Evolutionary conservation across 2,113 vertebrate species (phyloP).

Genomic region (Esox niger): DNA sequence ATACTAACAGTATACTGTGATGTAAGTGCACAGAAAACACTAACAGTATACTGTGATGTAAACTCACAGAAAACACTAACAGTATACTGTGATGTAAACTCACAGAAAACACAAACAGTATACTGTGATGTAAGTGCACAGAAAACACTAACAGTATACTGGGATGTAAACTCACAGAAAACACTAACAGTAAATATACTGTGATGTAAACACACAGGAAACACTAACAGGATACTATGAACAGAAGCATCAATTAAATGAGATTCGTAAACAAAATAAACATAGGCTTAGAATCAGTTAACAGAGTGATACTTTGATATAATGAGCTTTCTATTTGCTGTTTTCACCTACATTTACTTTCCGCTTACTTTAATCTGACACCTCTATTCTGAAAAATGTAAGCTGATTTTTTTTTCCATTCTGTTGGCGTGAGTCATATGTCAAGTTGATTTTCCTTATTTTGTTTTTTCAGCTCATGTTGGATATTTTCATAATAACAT

Average conservation of each 20-base stretch:
- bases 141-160: too few species aligned
- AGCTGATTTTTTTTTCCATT: slow-evolving; percentile 27
- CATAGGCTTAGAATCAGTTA: not conserved
- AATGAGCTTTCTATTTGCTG: not conserved
- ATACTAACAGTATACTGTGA: not conserved
- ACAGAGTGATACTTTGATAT: not conserved
- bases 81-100: too few species aligned
- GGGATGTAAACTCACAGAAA: too few species aligned
- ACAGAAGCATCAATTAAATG: not conserved
- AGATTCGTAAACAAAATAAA: not conserved
- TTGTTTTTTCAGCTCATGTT: not conserved
- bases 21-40: not conserved
- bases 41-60: not conserved
- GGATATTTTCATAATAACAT: not conserved
- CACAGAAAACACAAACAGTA: too few species aligned
- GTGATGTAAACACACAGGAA: not conserved
- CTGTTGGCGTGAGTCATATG: slow-evolving; percentile 13
- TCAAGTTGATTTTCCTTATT: not conserved
- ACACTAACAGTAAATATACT: too few species aligned
- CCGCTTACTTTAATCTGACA: not conserved
- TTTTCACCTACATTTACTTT: not conserved
- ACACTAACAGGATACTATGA: not conserved
- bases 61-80: not conserved
- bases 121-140: not conserved
- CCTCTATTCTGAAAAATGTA: not conserved